A percentile compares a stretch with the other conserved stretches of the same genome.
These are phyloP conservation scores for Patella ulyssiponensis DNA, from an alignment of 2,888 invertebrate species.

Conservation along the genomic window DNA sequence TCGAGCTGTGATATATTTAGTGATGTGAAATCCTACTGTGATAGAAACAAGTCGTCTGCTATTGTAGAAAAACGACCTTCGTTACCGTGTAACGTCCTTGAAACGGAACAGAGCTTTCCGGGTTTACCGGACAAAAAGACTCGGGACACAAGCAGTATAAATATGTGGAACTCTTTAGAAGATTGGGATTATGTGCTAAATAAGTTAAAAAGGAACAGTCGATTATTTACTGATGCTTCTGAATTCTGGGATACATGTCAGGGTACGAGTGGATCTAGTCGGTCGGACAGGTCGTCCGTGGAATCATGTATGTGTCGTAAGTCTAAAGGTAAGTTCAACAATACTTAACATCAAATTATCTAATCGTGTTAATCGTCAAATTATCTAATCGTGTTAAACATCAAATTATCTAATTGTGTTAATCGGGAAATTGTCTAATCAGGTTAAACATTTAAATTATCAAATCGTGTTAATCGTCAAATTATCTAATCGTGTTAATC, in stretches of 20 bases:
- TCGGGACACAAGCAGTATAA: constrained; percentile 25
- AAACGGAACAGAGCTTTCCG: constrained; percentile 27
- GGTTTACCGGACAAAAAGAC: constrained; percentile 20
- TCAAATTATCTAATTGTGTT: no score
- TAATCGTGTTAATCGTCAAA: no score
- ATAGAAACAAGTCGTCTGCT: constrained; percentile 43
- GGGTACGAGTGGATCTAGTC: constrained; percentile 1
- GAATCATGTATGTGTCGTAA: background rate
- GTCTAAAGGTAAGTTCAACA: background rate
- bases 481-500: no score
- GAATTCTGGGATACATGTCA: background rate
- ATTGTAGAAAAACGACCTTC: background rate
- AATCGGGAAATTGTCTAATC: no score
- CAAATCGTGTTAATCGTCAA: no score
- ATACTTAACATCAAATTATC: no score
- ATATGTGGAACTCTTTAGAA: constrained; percentile 58
- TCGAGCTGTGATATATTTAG: constrained; percentile 63
- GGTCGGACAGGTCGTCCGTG: constrained; percentile 14
- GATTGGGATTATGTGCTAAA: constrained; percentile 62
- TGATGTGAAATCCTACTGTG: constrained; percentile 63
- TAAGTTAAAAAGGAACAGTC: constrained; percentile 54
- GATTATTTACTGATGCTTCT: constrained; percentile 29
- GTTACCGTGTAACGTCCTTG: constrained; percentile 11
- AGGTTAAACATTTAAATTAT: no score
- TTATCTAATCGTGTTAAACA: no score